Percentiles rank a stretch among this genome's conserved stretches.
phyloP scores from a whole-genome alignment of 2,888 invertebrate species.

The Tromatobia lineatoria region DNA sequence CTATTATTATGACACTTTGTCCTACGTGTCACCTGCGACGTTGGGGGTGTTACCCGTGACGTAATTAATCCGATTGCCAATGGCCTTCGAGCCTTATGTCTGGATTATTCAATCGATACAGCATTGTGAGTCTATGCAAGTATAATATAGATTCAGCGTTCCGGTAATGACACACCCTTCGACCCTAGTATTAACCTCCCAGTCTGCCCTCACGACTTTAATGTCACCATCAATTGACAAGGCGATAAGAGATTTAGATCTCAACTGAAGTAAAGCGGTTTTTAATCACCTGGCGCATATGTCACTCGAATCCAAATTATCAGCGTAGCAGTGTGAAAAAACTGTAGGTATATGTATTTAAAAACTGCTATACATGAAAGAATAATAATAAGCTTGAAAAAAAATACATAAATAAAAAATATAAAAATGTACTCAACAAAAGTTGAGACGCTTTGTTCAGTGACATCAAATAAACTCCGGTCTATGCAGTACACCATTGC shows the following conservation, averaged over 20 bases:
- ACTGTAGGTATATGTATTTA: not conserved
- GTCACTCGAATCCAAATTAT: not conserved
- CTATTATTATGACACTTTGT: slow-evolving; percentile 49
- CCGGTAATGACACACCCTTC: slow-evolving; percentile 30
- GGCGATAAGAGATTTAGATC: slow-evolving; percentile 17
- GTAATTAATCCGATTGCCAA: slow-evolving; percentile 66
- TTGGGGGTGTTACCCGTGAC: slow-evolving; percentile 65
- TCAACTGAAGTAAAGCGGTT: slow-evolving; percentile 52
- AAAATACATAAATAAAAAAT: not conserved
- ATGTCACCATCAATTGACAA: slow-evolving; percentile 50
- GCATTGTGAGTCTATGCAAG: slow-evolving; percentile 28
- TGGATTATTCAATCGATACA: slow-evolving; percentile 69
- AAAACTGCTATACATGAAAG: not conserved
- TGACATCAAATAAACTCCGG: not conserved
- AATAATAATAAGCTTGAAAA: not conserved
- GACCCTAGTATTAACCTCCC: slow-evolving; percentile 39
- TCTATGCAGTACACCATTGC: not conserved
- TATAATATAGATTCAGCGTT: slow-evolving; percentile 39
- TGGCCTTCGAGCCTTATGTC: slow-evolving; percentile 57
- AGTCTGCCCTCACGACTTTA: slow-evolving; percentile 23
- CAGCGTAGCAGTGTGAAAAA: not conserved
- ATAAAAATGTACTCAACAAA: not conserved
- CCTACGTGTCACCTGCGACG: slow-evolving; percentile 64
- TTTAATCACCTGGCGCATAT: slow-evolving; percentile 21
- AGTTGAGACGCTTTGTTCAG: not conserved